Conservation (phyloP, 2,113 vertebrate genomes). For the Furnarius figulus region DNA sequence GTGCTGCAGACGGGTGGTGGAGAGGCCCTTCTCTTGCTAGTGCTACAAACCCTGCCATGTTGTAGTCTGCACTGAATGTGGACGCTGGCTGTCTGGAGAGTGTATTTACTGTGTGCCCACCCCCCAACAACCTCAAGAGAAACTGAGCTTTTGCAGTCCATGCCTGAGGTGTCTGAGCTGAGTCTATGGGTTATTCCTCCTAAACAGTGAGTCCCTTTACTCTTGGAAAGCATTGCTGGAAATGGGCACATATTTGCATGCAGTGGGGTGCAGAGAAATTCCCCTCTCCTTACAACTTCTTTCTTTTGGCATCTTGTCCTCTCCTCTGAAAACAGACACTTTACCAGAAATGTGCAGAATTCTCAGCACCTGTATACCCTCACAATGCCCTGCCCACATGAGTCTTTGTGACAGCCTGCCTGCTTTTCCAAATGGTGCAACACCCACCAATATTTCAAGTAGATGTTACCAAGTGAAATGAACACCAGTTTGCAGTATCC, state of each 20-base stretch:
- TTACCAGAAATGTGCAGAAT: not conserved
- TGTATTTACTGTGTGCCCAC: not conserved
- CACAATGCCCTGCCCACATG: not conserved
- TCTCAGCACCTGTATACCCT: not conserved
- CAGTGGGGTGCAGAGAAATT: not conserved
- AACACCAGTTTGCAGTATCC: slow-evolving; percentile 70
- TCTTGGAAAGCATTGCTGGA: not conserved
- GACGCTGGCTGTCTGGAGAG: not conserved
- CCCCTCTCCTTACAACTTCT: not conserved
- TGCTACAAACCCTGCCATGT: not conserved
- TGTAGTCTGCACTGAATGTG: not conserved
- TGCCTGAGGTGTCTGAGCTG: not conserved
- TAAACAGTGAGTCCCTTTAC: not conserved
- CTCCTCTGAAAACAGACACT: not conserved
- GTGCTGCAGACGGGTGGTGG: not conserved
- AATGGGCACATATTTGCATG: not conserved
- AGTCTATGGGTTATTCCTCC: not conserved
- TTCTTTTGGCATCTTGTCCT: not conserved
- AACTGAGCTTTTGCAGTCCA: not conserved
- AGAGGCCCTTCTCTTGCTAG: not conserved
- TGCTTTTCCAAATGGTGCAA: not conserved
- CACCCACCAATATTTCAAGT: slow-evolving; percentile 44
- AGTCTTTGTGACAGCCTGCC: not conserved
- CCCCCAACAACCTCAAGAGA: not conserved
- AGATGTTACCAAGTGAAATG: slow-evolving; percentile 60